Conservation (phyloP, 2,888 invertebrate genomes). For the Coleophora flavipennella region DNA sequence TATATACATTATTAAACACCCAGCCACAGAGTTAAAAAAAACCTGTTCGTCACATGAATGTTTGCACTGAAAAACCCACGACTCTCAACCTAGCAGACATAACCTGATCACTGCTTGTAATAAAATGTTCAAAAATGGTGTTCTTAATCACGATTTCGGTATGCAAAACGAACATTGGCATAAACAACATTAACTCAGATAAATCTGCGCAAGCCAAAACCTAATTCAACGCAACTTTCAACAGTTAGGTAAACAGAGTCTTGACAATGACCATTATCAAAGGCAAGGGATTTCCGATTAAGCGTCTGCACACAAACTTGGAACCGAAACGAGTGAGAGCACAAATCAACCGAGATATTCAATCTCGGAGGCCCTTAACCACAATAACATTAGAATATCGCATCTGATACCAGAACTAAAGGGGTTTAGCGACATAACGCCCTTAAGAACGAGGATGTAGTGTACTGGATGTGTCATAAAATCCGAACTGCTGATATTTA, state of each 20-base stretch:
- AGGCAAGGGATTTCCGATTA: slow-evolving; percentile 1
- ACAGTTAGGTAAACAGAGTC: not conserved
- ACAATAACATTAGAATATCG: slow-evolving; percentile 65
- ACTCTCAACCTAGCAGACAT: no score
- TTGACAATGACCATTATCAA: slow-evolving; percentile 8
- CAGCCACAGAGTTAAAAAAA: no score
- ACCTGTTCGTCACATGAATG: no score
- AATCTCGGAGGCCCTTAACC: slow-evolving; percentile 43
- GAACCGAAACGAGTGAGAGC: slow-evolving; percentile 8
- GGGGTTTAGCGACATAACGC: slow-evolving; percentile 51
- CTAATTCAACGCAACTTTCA: no score
- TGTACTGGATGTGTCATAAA: slow-evolving; percentile 27
- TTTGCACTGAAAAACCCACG: no score
- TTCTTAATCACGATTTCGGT: not conserved
- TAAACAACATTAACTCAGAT: no score
- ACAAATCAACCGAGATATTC: slow-evolving; percentile 66
- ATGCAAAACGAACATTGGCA: no score
- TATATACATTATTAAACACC: no score
- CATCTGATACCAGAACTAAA: slow-evolving; percentile 45
- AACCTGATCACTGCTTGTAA: no score
- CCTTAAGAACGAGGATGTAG: slow-evolving; percentile 17
- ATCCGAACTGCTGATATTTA: no score
- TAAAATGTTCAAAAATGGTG: no score
- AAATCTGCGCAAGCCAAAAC: no score
- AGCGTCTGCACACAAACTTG: not conserved